These are phyloP conservation scores for Chrysopa pallens DNA, from an alignment of 1,140 invertebrate genomes.

Conservation along the genomic window DNA sequence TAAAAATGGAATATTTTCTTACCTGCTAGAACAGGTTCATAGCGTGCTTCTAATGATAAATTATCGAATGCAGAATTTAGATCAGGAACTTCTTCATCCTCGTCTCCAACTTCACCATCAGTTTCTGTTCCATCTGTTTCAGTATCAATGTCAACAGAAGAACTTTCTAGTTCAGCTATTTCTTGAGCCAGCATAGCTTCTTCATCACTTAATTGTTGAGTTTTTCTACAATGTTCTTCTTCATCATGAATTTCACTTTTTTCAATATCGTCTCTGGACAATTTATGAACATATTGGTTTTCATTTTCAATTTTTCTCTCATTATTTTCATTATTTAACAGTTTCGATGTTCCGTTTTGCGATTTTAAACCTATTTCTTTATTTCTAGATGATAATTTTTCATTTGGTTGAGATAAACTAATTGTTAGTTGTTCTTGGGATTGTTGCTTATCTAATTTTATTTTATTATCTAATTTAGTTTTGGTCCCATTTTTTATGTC, in stretches of 20 bases:
- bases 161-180: constrained; percentile 57
- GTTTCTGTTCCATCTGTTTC: constrained; percentile 64
- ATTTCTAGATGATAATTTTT: neutral
- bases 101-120: constrained; percentile 45
- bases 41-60: constrained; percentile 34
- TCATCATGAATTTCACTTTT: constrained; percentile 9
- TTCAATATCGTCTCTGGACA: constrained; percentile 7
- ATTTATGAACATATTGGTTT: neutral
- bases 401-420: neutral
- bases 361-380: neutral
- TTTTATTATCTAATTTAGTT: neutral
- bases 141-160: constrained; percentile 64
- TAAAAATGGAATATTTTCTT: too few species aligned
- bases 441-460: neutral
- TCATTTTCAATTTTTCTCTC: neutral
- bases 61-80: constrained; percentile 11
- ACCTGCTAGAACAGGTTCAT: constrained; percentile 50
- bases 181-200: constrained; percentile 65
- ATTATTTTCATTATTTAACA: neutral
- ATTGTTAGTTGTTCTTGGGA: neutral
- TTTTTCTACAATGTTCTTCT: constrained; percentile 21
- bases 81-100: constrained; percentile 18
- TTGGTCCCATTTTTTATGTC: neutral
- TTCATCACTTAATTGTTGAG: constrained; percentile 48
- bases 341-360: neutral